These are phyloP conservation scores for Apotomis turbidana DNA, from an alignment of 2,888 invertebrate genomes.

Conservation along the genomic window DNA sequence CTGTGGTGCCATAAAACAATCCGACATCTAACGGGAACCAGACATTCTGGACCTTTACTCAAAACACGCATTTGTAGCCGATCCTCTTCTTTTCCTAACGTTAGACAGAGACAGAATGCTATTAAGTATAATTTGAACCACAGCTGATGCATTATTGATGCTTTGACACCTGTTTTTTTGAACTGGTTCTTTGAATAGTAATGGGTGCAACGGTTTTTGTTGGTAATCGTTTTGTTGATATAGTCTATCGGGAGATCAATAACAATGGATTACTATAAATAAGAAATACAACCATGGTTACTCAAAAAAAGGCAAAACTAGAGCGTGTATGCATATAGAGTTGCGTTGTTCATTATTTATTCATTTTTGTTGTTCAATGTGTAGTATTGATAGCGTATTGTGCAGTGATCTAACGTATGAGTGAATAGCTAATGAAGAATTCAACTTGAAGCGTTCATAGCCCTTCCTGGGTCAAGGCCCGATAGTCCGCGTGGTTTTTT, in stretches of 20 bases:
- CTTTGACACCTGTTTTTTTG: conserved; percentile 47
- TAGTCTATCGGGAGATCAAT: not conserved
- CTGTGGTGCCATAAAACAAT: not conserved
- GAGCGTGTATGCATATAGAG: too few species aligned
- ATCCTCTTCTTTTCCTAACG: not conserved
- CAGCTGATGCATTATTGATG: conserved; percentile 51
- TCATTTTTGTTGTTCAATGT: too few species aligned
- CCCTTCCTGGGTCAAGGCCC: too few species aligned
- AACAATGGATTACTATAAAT: not conserved
- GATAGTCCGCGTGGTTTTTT: too few species aligned
- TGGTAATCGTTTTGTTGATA: not conserved
- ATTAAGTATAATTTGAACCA: conserved; percentile 21
- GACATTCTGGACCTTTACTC: conserved; percentile 10
- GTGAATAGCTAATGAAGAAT: too few species aligned
- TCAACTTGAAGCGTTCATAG: too few species aligned
- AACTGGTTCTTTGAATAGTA: conserved; percentile 38
- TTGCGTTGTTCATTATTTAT: too few species aligned
- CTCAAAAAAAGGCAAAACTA: too few species aligned
- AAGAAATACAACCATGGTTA: not conserved
- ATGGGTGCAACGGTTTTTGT: conserved; percentile 17
- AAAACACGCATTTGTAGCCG: not conserved
- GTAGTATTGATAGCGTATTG: too few species aligned
- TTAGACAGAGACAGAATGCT: conserved; percentile 13
- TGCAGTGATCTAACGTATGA: too few species aligned
- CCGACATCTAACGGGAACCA: conserved; percentile 49